Conservation (phyloP, 1,140 invertebrate genomes). For the Myzus persicae region DNA sequence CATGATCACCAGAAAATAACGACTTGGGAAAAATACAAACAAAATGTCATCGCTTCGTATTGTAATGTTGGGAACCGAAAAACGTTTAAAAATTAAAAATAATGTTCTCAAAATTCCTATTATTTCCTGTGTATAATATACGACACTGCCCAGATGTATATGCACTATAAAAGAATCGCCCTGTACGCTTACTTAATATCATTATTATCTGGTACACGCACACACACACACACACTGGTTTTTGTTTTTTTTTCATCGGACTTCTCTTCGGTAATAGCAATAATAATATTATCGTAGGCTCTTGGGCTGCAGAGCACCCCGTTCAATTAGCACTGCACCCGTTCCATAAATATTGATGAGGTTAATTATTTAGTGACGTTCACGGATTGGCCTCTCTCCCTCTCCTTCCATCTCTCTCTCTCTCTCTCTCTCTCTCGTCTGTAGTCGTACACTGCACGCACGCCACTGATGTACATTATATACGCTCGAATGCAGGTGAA, state of each 20-base stretch:
- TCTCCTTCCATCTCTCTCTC: neutral
- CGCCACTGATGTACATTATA: neutral
- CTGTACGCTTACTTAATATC: no score
- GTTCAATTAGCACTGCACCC: constrained; percentile 2
- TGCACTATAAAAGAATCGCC: no score
- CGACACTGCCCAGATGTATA: no score
- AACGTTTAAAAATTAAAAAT: neutral
- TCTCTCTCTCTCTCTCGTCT: neutral
- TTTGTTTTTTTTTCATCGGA: neutral
- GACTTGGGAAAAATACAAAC: neutral
- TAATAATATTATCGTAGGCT: neutral
- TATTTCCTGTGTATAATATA: no score
- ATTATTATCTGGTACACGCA: no score
- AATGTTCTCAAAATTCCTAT: no score
- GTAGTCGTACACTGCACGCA: neutral
- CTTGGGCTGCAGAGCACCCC: neutral
- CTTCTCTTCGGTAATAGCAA: neutral
- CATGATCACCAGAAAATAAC: neutral
- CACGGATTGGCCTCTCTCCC: neutral
- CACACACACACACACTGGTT: neutral
- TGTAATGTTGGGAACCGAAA: neutral
- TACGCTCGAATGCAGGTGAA: neutral
- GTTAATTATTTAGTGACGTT: neutral
- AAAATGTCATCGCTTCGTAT: neutral
- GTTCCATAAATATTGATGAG: constrained; percentile 15